phyloP scores from a whole-genome alignment of 2,113 vertebrate genomes.

The Mustela lutreola region DNA sequence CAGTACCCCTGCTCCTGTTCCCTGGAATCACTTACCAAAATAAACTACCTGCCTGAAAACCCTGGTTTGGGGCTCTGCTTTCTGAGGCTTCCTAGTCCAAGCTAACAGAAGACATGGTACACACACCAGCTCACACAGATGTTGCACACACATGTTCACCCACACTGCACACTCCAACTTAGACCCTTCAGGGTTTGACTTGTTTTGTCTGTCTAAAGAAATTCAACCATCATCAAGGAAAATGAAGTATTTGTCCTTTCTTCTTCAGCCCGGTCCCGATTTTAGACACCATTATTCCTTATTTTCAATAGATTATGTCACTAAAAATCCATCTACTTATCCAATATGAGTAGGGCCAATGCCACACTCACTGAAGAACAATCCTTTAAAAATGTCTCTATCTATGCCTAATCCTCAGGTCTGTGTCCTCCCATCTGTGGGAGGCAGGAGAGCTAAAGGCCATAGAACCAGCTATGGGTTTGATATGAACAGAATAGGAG shows the following conservation, averaged over 20 bases:
- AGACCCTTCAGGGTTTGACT: neutral
- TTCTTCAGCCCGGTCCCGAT: neutral
- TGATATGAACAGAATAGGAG: neutral
- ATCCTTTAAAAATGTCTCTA: neutral
- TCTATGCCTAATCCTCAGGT: neutral
- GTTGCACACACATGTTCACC: too few relatives aligned
- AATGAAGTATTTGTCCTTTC: slow-evolving; percentile 25
- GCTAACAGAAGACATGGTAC: neutral
- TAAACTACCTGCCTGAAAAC: neutral
- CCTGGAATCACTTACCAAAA: neutral
- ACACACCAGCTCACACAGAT: neutral
- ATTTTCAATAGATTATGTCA: neutral
- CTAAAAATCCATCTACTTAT: neutral
- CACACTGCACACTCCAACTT: neutral
- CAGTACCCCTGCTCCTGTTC: neutral
- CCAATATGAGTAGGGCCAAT: neutral
- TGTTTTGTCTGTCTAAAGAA: neutral
- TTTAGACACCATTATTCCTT: neutral
- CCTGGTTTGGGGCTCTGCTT: neutral
- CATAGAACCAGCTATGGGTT: neutral
- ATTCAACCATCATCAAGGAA: slow-evolving; percentile 9
- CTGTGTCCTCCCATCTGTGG: neutral
- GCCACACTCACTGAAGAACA: neutral
- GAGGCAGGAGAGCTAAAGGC: neutral
- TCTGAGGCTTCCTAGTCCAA: neutral